Percentiles rank a stretch among this genome's conserved stretches.
Evolutionary conservation across 2,113 vertebrate genomes (phyloP).

Genomic region (Apteryx owenii): DNA sequence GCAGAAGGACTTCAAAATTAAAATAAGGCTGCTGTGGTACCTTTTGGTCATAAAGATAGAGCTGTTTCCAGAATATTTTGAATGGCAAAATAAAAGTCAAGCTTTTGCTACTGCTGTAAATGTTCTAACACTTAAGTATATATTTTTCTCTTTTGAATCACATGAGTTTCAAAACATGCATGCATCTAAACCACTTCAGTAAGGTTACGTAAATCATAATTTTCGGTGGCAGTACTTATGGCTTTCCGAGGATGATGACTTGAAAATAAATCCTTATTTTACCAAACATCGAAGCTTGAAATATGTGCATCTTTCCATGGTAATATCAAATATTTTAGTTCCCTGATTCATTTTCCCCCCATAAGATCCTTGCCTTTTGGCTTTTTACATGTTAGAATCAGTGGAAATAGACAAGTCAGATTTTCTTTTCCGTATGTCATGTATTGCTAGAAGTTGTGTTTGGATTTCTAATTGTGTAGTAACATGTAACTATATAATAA

Average conservation of each 20-base stretch:
- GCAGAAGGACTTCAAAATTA: neutral
- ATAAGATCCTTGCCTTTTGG: neutral
- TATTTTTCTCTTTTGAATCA: neutral
- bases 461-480: neutral
- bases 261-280: constrained; percentile 32
- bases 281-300: neutral
- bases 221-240: constrained; percentile 16
- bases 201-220: neutral
- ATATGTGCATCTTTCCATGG: neutral
- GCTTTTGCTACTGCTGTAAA: neutral
- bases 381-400: neutral
- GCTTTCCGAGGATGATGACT: neutral
- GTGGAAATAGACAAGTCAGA: neutral
- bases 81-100: neutral
- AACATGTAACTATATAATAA: neutral
- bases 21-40: neutral
- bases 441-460: neutral
- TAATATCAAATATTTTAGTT: neutral
- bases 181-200: neutral
- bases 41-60: neutral
- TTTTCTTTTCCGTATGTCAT: neutral
- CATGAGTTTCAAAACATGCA: neutral
- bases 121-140: neutral
- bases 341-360: neutral
- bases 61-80: neutral